These are phyloP conservation scores for Gobionotothen gibberifrons DNA, from an alignment of 2,797 vertebrate genomes.

Conservation along the genomic window DNA sequence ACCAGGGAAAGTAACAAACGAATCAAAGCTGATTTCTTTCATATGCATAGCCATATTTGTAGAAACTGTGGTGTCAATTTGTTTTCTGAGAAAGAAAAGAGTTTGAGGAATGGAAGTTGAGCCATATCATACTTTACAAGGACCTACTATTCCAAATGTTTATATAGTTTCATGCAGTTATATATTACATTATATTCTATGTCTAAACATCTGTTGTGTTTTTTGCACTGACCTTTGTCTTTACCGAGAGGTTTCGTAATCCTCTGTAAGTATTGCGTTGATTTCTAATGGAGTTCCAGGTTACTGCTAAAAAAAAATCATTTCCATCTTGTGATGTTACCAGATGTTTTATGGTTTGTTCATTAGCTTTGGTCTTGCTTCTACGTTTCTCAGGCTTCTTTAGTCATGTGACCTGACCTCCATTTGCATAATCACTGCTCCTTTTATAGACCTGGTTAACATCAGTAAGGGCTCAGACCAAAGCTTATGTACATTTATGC, in stretches of 20 bases:
- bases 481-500: slow-evolving; percentile 59
- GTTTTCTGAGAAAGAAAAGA: slow-evolving; percentile 41
- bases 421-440: slow-evolving; percentile 22
- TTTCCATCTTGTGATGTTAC: slow-evolving; percentile 31
- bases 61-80: slow-evolving; percentile 6
- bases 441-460: slow-evolving; percentile 28
- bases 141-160: slow-evolving; percentile 51
- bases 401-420: slow-evolving; percentile 23
- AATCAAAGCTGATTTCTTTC: slow-evolving; percentile 3
- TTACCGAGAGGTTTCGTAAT: slow-evolving; percentile 33
- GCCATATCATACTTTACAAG: slow-evolving; percentile 62
- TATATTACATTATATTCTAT: slow-evolving; percentile 31
- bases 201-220: slow-evolving; percentile 28
- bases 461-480: slow-evolving; percentile 52
- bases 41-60: slow-evolving; percentile 22
- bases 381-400: slow-evolving; percentile 14
- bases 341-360: slow-evolving; percentile 18
- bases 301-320: slow-evolving; percentile 24
- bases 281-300: slow-evolving; percentile 39
- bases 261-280: slow-evolving; percentile 24
- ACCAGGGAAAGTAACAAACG: background rate
- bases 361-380: slow-evolving; percentile 43
- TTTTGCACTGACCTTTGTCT: slow-evolving; percentile 55
- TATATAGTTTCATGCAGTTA: slow-evolving; percentile 58
- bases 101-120: slow-evolving; percentile 59